Evolutionary conservation across 2,888 invertebrate genomes (phyloP), one percentile per base, ranked within the genome.

Genomic region (Sminthurides aquaticus): DNA sequence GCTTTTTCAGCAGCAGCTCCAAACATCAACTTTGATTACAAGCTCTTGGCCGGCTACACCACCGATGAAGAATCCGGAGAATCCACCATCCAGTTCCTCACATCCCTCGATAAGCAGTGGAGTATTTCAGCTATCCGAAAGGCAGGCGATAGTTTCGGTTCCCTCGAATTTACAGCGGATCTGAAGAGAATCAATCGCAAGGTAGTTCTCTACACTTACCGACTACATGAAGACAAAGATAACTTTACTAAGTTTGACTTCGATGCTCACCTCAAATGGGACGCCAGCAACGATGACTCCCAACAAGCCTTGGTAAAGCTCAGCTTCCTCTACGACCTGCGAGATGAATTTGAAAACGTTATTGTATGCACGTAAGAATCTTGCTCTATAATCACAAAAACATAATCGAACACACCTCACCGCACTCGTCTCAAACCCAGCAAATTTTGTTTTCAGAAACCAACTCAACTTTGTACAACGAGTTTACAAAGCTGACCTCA

Each of bases 211-310:
- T 43, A 57, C 49, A 64, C 59, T 1, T 28, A 57, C 8, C 18
- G 63, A 27, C 8, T 48, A 3, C 63, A 63, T 27, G 29, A 25
- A 18, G 63, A 63, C 18, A n/a, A 43, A 22, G 63, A 63, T 1
- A 26, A 57, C 8, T 18, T 64, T 26, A 64, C 52, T 1, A 49
- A 64, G 28, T 64, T 64, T 52, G 58, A 69, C 26, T 61, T 71
- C 15, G 66, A 71, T 49, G 66, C 68, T 24, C 65, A 67, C 29
- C 52, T 73, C 25, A 73, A 73, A 59, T 73, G 73, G 73, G 70
- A 73, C 63, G 73, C 67, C n/a, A 69, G 67, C 1, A 57, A 62
- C 1, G 71, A 73, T 66, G 60, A 65, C 3, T 58, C 65, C 15
- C 67, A 65, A 27, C 27, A 48, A 20, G 28, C 57, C n/a, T 29